Evolutionary conservation across 2,113 vertebrate genomes (phyloP).

Genomic region (Calypte anna): DNA sequence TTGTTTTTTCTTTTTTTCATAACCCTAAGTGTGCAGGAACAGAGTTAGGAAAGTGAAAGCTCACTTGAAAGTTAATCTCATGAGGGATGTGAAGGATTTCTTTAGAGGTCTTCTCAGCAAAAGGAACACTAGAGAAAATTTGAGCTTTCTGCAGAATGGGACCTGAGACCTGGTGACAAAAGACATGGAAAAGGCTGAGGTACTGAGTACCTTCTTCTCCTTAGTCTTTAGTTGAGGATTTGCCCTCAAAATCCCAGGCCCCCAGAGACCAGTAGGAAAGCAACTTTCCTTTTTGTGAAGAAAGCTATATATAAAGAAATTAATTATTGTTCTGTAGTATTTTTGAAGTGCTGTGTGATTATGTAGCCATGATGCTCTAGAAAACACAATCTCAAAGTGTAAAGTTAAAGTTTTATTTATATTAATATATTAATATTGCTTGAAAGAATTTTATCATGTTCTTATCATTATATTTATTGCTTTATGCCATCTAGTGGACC

Average conservation of each 20-base stretch:
- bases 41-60: neutral
- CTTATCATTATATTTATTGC: constrained; percentile 32
- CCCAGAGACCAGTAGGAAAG: neutral
- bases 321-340: neutral
- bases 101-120: neutral
- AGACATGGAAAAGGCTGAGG: neutral
- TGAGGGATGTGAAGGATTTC: neutral
- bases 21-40: neutral
- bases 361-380: neutral
- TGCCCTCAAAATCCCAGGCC: neutral
- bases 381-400: neutral
- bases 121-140: neutral
- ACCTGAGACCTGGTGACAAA: neutral
- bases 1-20: neutral
- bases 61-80: neutral
- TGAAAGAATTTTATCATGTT: neutral
- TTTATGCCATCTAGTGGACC: constrained; percentile 70
- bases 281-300: neutral
- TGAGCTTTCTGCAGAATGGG: neutral
- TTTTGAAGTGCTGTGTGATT: neutral
- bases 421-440: neutral
- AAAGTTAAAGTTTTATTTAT: neutral
- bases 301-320: neutral
- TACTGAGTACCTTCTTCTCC: neutral
- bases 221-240: neutral